A percentile compares a stretch with the other conserved stretches of the same genome.
These are phyloP conservation scores for Acleris cristana DNA, from an alignment of 2,888 invertebrate genomes.

Conservation along the genomic window DNA sequence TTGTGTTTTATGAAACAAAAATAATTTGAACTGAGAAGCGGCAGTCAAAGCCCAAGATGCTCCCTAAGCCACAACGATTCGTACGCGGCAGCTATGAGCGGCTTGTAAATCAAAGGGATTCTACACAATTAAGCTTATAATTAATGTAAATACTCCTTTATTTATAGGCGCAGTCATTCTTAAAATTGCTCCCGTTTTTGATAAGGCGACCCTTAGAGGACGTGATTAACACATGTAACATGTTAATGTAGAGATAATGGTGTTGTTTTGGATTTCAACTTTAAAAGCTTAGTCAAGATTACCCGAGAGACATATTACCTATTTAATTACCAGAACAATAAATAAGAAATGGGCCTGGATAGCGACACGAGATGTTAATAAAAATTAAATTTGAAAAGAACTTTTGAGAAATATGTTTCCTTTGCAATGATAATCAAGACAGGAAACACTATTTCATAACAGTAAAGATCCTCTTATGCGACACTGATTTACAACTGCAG, in stretches of 20 bases:
- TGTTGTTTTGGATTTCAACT: constrained; percentile 50
- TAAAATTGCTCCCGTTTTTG: constrained; percentile 78
- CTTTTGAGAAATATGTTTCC: constrained; percentile 67
- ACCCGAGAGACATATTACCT: constrained; percentile 41
- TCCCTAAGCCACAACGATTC: constrained; percentile 81
- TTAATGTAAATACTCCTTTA: constrained; percentile 81
- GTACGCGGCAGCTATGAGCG: constrained; percentile 80
- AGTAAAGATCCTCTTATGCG: constrained; percentile 53
- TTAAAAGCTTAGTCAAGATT: constrained; percentile 43
- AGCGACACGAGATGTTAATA: constrained; percentile 45
- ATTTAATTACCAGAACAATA: constrained; percentile 49
- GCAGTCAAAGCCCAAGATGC: constrained; percentile 69
- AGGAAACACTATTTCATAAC: constrained; percentile 70
- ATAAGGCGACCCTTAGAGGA: constrained; percentile 68
- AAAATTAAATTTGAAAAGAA: constrained; percentile 54
- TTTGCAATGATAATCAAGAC: constrained; percentile 65
- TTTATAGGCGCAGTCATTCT: constrained; percentile 80
- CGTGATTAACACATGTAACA: constrained; percentile 76
- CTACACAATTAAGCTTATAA: constrained; percentile 83
- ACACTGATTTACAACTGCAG: constrained; percentile 66
- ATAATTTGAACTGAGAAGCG: constrained; percentile 74
- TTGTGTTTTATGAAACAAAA: constrained; percentile 71
- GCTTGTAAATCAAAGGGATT: constrained; percentile 84
- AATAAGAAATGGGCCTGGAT: constrained; percentile 44
- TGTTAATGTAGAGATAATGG: constrained; percentile 71